Evolutionary conservation across 2,113 vertebrate genomes (phyloP), one percentile per base, ranked within the genome.

Genomic region (Chloebia gouldiae): DNA sequence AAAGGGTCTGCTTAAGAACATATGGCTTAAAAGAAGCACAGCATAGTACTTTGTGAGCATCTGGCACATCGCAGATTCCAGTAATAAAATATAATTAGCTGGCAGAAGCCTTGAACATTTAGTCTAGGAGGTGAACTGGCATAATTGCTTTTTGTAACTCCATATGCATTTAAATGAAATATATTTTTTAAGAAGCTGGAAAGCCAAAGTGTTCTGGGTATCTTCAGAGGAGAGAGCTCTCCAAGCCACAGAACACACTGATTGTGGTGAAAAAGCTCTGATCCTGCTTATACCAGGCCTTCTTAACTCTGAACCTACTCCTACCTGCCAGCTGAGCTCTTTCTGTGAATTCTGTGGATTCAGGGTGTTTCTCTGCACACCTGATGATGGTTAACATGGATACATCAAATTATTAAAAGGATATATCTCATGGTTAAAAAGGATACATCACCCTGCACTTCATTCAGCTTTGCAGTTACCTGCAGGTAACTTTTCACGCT

Each of bases 331-430:
- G 56, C 83, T 63, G 50, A 73, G 28, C 24, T 69, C 60, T 57
- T 45, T 14, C 22, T 9, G 19, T 30, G 39, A 35, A 53, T 59
- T 59, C 0, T 0, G 22, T 35, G 50, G 40, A 45, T 35, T 47
- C 28, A 31, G 35, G 18, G 19, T 13, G 21, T 33, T 61, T n/a
- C 37, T 70, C 39, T 63, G 15, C n/a, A 11, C n/a, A 31, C 42
- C n/a, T 24, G 23, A 65, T 40, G 23, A 64, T 40, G 40, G 6
- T 24, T 40, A 6, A 63, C 45, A 37, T 35, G 4, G 11, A 54
- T 54, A 53, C 31, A n/a, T 16, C 19, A 51, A 42, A 28, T 28
- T 0, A 51, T 53, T 50, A 63, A 42, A 92, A 85, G 45, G n/a
- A 84, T 23, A 22, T 25, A 39, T 13, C 31, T 79, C 28, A 47